phyloP scores from a whole-genome alignment of 2,888 invertebrate species.

The Cremastinae sp. region DNA sequence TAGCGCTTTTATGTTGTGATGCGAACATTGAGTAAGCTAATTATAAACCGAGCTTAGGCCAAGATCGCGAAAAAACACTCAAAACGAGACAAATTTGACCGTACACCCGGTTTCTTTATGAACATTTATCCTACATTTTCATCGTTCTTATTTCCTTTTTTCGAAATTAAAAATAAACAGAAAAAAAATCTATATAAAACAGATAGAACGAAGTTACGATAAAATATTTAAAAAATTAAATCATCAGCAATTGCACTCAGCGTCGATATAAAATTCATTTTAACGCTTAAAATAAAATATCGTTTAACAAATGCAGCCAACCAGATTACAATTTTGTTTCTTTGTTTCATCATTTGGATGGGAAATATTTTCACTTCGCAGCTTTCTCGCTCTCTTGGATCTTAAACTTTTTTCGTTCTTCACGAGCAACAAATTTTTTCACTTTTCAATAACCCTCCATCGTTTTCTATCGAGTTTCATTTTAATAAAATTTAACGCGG shows the following conservation, averaged over 20 bases:
- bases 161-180: constrained; percentile 1
- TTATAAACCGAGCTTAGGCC: constrained; percentile 49
- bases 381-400: neutral
- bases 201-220: too few relatives aligned
- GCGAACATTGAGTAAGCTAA: constrained; percentile 59
- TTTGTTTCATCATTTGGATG: neutral
- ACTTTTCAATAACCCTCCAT: too few relatives aligned
- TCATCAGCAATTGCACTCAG: too few relatives aligned
- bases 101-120: constrained; percentile 40
- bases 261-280: neutral
- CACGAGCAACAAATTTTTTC: neutral
- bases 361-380: neutral
- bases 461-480: too few relatives aligned
- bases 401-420: neutral
- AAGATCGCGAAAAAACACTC: constrained; percentile 36
- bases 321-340: neutral
- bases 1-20: constrained; percentile 52
- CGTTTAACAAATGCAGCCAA: neutral
- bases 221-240: constrained; percentile 1
- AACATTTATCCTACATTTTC: constrained; percentile 9
- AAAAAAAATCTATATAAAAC: constrained; percentile 3
- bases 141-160: neutral
- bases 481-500: too few relatives aligned
- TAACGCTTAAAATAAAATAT: neutral
- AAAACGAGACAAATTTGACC: constrained; percentile 49